A percentile compares a stretch with the other conserved stretches of the same genome.
Evolutionary conservation across 2,113 vertebrate species (phyloP).

Genomic region (Lepidothrix coronata): DNA sequence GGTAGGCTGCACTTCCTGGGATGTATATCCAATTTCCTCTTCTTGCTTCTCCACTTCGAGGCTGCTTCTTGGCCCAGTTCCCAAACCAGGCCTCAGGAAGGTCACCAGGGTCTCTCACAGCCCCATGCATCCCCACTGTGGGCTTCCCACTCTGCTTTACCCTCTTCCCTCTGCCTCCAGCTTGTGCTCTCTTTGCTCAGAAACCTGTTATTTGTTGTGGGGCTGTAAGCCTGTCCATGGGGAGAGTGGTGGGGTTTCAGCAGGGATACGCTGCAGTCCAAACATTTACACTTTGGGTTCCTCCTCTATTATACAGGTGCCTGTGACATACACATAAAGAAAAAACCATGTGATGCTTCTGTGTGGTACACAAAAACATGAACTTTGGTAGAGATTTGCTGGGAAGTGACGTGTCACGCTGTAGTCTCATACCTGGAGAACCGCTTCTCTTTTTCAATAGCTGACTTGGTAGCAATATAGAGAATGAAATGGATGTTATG

Average conservation of each 20-base stretch:
- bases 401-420: not conserved
- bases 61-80: not conserved
- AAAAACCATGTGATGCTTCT: not conserved
- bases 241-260: not conserved
- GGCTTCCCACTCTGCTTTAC: not conserved
- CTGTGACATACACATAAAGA: not conserved
- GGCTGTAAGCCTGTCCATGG: not conserved
- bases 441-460: not conserved
- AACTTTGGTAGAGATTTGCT: not conserved
- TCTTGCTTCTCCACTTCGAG: not conserved
- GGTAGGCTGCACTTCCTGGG: not conserved
- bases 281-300: not conserved
- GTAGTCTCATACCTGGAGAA: not conserved
- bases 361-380: not conserved
- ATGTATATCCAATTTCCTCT: rapidly evolving
- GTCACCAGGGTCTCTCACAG: not conserved
- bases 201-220: not conserved
- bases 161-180: not conserved
- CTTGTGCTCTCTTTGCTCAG: not conserved
- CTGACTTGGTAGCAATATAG: not conserved
- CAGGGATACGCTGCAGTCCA: not conserved
- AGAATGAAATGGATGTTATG: not conserved
- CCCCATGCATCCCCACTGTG: rapidly evolving
- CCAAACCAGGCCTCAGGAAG: not conserved
- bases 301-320: not conserved